phyloP scores from a whole-genome alignment of 1,140 invertebrate genomes.

The Drosophila rufa region DNA sequence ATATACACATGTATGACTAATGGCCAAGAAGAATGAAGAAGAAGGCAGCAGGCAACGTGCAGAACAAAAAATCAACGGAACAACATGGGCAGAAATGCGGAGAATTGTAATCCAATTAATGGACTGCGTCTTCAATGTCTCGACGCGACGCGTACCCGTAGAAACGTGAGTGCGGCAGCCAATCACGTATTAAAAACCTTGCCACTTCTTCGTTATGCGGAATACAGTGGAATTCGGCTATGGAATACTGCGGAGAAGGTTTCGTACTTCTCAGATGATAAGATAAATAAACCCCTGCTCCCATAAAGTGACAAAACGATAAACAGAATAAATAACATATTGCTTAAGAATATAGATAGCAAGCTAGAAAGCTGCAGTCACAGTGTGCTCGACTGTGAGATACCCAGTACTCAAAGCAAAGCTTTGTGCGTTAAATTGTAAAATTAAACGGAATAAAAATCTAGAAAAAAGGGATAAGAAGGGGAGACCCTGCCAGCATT shows the following conservation, averaged over 20 bases:
- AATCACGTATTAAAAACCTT: slow-evolving; percentile 36
- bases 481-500: no score
- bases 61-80: slow-evolving; percentile 32
- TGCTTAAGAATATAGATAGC: background rate
- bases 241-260: background rate
- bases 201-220: slow-evolving; percentile 23
- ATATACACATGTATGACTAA: slow-evolving; percentile 45
- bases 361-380: background rate
- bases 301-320: slow-evolving; percentile 12
- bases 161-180: slow-evolving; percentile 39
- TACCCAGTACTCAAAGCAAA: background rate
- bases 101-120: slow-evolving; percentile 79
- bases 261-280: background rate
- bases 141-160: slow-evolving; percentile 10
- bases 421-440: background rate
- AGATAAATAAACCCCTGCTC: slow-evolving; percentile 3
- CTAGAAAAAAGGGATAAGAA: no score
- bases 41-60: slow-evolving; percentile 41
- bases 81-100: slow-evolving; percentile 41
- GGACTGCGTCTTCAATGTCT: slow-evolving; percentile 54
- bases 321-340: slow-evolving; percentile 4
- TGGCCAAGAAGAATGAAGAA: slow-evolving; percentile 32
- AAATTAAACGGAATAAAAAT: no score
- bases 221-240: slow-evolving; percentile 18
- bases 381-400: background rate